Evolutionary conservation across 2,113 vertebrate species (phyloP).

Genomic region (Aspiorhynchus laticeps): DNA sequence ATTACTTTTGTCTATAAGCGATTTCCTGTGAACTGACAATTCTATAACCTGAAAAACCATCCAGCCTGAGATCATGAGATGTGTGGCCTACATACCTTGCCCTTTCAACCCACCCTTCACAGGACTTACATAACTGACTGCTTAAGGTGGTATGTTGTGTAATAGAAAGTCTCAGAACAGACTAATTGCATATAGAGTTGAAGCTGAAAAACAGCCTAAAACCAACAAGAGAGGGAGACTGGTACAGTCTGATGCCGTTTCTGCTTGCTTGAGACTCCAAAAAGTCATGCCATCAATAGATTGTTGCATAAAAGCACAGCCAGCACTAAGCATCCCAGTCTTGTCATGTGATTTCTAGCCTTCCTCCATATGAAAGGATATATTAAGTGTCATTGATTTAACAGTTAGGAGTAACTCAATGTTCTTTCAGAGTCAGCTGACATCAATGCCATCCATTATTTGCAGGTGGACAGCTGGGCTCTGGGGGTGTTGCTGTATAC

Average conservation of each 20-base stretch:
- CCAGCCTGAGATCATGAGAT: conserved; percentile 6
- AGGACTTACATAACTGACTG: background rate
- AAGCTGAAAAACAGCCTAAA: background rate
- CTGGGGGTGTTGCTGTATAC: conserved; percentile 97
- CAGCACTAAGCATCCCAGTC: background rate
- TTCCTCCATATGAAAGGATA: background rate
- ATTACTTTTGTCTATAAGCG: conserved; percentile 65
- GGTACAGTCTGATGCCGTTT: background rate
- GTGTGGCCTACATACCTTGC: conserved; percentile 45
- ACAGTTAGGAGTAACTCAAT: conserved; percentile 39
- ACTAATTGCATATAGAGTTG: background rate
- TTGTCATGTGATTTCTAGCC: background rate
- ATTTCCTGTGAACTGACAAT: conserved; percentile 68
- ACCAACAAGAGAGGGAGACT: background rate
- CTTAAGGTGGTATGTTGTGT: conserved; percentile 2
- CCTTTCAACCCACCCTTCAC: background rate
- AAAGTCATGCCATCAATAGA: background rate
- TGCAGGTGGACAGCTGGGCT: conserved; percentile 98
- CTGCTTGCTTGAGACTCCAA: background rate
- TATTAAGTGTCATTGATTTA: background rate
- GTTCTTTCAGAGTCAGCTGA: conserved; percentile 36
- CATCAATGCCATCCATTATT: conserved; percentile 36
- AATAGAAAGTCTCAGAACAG: conserved; percentile 30
- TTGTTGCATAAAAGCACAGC: background rate
- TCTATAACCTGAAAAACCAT: conserved; percentile 10